Evolutionary conservation across 2,113 vertebrate genomes (phyloP).

Genomic region (pig (Sus scrofa)): DNA sequence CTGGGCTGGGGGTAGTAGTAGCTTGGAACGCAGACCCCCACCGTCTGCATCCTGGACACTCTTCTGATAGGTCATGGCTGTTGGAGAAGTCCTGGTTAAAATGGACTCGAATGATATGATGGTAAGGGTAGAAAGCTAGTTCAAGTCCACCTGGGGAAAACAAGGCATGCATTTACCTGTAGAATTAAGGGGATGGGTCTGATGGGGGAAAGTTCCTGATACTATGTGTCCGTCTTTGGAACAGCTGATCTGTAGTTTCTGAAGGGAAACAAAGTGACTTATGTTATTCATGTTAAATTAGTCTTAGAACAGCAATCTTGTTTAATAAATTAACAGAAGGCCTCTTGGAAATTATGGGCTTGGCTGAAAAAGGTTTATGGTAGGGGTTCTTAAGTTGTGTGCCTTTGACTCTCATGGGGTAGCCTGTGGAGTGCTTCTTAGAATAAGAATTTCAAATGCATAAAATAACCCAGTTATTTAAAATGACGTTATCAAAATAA

Average conservation of each 20-base stretch:
- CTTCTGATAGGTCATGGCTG: not conserved
- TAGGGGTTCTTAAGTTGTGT: not conserved
- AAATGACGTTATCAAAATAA: not conserved
- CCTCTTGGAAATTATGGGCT: not conserved
- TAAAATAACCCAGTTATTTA: constrained; percentile 1
- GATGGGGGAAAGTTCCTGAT: not conserved
- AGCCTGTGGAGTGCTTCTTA: not conserved
- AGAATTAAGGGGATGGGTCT: not conserved
- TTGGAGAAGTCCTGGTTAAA: not conserved
- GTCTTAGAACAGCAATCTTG: constrained; percentile 32
- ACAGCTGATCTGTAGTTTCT: not conserved
- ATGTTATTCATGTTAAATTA: not conserved
- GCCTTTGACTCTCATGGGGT: not conserved
- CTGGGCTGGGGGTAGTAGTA: not conserved
- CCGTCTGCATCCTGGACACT: not conserved
- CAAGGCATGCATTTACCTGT: not conserved
- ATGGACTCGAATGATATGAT: not conserved
- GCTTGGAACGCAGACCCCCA: not conserved
- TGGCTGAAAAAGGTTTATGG: not conserved
- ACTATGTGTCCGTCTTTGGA: not conserved
- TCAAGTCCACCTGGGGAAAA: not conserved
- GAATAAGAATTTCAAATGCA: not conserved
- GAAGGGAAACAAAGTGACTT: not conserved
- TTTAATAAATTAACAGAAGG: not conserved
- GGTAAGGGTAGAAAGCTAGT: not conserved